Evolutionary conservation across 1,140 invertebrate species (phyloP), one percentile per base, ranked within the genome.

Genomic region (Galendromus occidentalis): DNA sequence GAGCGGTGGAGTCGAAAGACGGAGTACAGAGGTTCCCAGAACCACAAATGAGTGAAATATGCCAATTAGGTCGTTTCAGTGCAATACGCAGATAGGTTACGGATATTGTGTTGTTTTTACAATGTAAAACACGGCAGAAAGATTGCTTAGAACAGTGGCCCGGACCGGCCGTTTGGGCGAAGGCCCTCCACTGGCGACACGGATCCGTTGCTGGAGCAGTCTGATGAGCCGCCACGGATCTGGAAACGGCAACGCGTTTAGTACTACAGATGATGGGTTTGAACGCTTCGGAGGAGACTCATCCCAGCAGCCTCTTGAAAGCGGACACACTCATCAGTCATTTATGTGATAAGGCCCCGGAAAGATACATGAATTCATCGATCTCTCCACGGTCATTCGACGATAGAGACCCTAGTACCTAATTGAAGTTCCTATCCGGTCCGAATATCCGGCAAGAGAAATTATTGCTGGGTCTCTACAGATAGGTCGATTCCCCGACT

Each of bases 101-200:
- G 33, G 33, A 39, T 39, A 39, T 39, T 39, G 33, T 39, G 33
- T 39, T 39, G 33, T 39, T 39, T 59, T 59, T 59, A 59, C 51
- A 59, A 59, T 59, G 33, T 59, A 59, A 22, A 59, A 59, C 14
- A 59, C 51, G 51, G 51, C 51, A 33, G 25, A 29, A 14, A 59
- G 51, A 59, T 59, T 59, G 33, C 51, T 59, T 59, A 59, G 51
- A 59, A 59, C 51, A 59, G 51, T 20, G 25, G 51, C 51, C 51
- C 51, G 51, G 25, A 29, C 51, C 25, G 33, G 25, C 51, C 51
- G 51, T 59, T 59, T 59, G 51, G 51, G 51, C 51, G 51, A 29
- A 25, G n/a, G 25, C 51, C 51, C 25, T 59, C 51, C 14, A 59
- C 33, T 17, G 51, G 51, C 51, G 51, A 59, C 51, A 59, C 51